Evolutionary conservation across 2,888 invertebrate species (phyloP).

Genomic region (Julus scanicus): DNA sequence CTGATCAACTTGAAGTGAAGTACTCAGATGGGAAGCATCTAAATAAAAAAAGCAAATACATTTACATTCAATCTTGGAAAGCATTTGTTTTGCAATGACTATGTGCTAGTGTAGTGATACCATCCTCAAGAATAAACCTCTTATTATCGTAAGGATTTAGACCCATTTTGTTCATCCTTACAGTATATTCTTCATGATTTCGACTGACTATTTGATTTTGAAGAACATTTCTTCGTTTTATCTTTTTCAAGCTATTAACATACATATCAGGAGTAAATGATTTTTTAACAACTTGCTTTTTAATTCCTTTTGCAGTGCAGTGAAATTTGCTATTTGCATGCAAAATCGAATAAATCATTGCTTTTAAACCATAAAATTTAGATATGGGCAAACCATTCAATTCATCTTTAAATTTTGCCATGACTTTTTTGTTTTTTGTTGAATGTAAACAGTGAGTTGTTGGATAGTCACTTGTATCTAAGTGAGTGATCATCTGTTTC

Average conservation of each 20-base stretch:
- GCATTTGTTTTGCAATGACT: neutral
- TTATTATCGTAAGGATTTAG: neutral
- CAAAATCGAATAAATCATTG: neutral
- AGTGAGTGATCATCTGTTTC: too few species aligned
- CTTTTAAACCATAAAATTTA: too few species aligned
- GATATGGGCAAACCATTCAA: too few species aligned
- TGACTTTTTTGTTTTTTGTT: too few species aligned
- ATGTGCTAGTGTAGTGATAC: neutral
- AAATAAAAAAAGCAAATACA: neutral
- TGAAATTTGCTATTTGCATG: neutral
- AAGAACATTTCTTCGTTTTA: neutral
- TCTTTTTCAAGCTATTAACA: neutral
- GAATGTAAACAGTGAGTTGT: too few species aligned
- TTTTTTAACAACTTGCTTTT: neutral
- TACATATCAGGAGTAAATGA: neutral
- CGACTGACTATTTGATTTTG: neutral
- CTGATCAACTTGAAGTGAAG: neutral
- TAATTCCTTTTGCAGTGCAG: neutral
- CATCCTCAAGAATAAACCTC: neutral
- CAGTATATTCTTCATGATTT: neutral
- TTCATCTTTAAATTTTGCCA: too few species aligned
- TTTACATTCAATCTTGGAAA: neutral
- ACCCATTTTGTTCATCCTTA: neutral
- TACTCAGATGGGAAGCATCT: neutral
- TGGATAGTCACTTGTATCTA: too few species aligned